Evolutionary conservation across 2,113 vertebrate species (phyloP).

Genomic region (Coryphaenoides rupestris): DNA sequence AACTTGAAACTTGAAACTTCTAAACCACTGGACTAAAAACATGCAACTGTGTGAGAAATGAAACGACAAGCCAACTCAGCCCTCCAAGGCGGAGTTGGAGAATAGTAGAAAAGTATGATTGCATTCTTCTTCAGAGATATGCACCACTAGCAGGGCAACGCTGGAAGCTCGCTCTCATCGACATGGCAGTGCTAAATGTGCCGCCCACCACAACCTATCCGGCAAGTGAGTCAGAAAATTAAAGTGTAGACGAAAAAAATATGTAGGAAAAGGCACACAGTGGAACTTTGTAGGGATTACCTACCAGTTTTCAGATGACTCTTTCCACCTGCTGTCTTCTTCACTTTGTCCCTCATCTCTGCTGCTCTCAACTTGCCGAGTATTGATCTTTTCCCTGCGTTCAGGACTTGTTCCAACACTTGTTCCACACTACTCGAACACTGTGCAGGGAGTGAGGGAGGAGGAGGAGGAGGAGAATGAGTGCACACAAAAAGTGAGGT

Average conservation of each 20-base stretch:
- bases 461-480: neutral
- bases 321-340: conserved; percentile 60
- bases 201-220: conserved; percentile 25
- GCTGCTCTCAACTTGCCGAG: conserved; percentile 12
- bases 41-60: too few species aligned
- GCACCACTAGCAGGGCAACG: too few species aligned
- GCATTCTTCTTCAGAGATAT: too few species aligned
- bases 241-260: conserved; percentile 11
- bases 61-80: too few species aligned
- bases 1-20: too few species aligned
- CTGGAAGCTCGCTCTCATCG: too few species aligned
- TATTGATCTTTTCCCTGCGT: conserved; percentile 22
- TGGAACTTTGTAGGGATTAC: conserved; percentile 21
- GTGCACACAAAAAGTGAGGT: conserved; percentile 6
- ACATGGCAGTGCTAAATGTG: conserved; percentile 49
- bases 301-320: conserved; percentile 65
- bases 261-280: too few species aligned
- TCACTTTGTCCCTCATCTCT: conserved; percentile 73
- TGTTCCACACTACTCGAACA: conserved; percentile 18
- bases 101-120: too few species aligned
- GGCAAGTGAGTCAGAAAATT: conserved; percentile 22
- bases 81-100: too few species aligned
- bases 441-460: conserved; percentile 1
- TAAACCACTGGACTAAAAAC: too few species aligned
- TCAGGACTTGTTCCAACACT: conserved; percentile 18